Evolutionary conservation across 2,888 invertebrate species (phyloP), one percentile per base, ranked within the genome.

Genomic region (Auanema freiburgensis): DNA sequence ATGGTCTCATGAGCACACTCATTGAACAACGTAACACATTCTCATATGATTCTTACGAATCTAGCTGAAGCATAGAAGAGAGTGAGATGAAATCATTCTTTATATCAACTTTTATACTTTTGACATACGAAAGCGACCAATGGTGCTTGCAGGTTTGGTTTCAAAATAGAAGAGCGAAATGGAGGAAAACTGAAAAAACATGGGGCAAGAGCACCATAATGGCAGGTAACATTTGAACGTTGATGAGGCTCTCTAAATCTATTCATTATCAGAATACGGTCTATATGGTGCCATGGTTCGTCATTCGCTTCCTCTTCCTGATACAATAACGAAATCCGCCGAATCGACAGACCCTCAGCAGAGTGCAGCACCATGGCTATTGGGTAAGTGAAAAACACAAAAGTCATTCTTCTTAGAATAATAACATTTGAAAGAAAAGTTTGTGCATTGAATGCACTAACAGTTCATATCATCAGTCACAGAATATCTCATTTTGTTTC

Each of bases 221-320:
- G 98, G 98, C 98, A 74, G 66, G 66, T 63, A 54, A 25, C 14
- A 11, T 40, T 40, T 33, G 8, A 8, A 33, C 3, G 52, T n/a
- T 5, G 23, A 21, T 5, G 12, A 52, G 18, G 16, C 33, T 5
- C 8, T 33, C 33, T 33, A 33, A 33, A 33, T 8, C 33, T 44
- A 21, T 6, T n/a, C 44, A 33, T 16, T 25, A 61, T 41, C 41
- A n/a, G 98, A 98, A 87, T 98, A 98, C 85, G 98, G 98, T 2
- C 88, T 98, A 57, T 98, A 98, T 86, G 98, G 98, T 0, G 98
- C 98, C 77, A 98, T 98, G 98, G 98, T 98, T n/a, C 89, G 98
- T 71, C 98, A 98, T 87, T 96, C 96, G 54, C 88, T 98, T 72
- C 98, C 98, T 0, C 89, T 98, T 75, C 98, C 98, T 1, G 97